Evolutionary conservation across 2,888 invertebrate species (phyloP), one percentile per base, ranked within the genome.

Genomic region (Atethmia centrago): DNA sequence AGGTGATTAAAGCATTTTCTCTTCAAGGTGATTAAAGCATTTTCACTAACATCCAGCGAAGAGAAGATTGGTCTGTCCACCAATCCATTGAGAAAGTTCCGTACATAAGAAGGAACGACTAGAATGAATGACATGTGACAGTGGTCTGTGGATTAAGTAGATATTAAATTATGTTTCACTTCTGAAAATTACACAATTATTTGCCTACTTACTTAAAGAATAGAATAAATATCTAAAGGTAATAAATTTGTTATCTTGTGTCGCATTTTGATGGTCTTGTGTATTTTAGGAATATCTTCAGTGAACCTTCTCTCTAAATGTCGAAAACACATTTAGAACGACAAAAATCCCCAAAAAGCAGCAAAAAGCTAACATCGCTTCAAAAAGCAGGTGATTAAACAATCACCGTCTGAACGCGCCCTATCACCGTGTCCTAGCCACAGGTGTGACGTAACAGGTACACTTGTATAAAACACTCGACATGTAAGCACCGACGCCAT

Each of bases 381-480:
- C 16, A 21, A 56, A 67, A 64, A 61, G 49, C 51, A 61, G n/a
- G 40, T 61, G 28, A 25, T 40, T 47, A 51, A 42, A 47, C 36
- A 70, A 19, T 31, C 55, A 25, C 59, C 66, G 62, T 84, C 66
- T 87, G 85, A 74, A 86, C 87, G 56, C 83, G 74, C 66, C 77
- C 55, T 87, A 93, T 92, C 92, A 90, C 80, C 85, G 84, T 88
- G 92, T 92, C 91, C 93, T 90, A 92, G 88, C 90, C 88, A 91
- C 92, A 93, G 90, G 92, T 93, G 93, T 95, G 96, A 96, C 96
- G 96, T 93, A 95, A 95, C 94, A 94, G 93, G 93, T 92, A 89
- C 87, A 90, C 90, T 90, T 91, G 89, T 96, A 96, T 96, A 96
- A 92, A 95, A 94, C 93, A 92, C 92, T 90, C 91, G 86, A 88